These are phyloP conservation scores for Holothuria scabra DNA, from an alignment of 53 echinoderm and acorn worm species.

Conservation along the genomic window DNA sequence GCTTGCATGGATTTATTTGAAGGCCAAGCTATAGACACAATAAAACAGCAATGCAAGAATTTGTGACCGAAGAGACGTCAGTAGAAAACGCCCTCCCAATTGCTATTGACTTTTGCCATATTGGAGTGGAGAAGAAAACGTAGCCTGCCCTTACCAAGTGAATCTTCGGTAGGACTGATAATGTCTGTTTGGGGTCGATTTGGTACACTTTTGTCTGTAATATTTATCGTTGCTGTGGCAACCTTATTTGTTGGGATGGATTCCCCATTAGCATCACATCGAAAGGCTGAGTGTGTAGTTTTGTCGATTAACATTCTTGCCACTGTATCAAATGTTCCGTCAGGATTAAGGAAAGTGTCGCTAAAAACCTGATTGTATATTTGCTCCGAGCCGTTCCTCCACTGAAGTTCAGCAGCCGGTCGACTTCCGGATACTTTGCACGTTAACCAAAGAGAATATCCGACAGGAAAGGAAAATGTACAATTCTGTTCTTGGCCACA, in stretches of 20 bases:
- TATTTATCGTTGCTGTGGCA: background rate
- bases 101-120: too few species aligned
- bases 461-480: conserved; percentile 9
- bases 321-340: background rate
- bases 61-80: too few species aligned
- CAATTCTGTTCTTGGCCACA: conserved; percentile 14
- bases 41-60: too few species aligned
- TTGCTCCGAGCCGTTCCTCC: background rate
- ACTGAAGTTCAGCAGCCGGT: background rate
- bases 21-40: too few species aligned
- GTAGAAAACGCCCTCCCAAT: too few species aligned
- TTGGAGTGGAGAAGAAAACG: too few species aligned
- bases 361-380: background rate
- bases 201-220: background rate
- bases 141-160: background rate
- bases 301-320: background rate
- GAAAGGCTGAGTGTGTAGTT: background rate
- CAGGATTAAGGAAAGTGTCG: background rate
- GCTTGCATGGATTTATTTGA: too few species aligned
- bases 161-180: background rate
- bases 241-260: background rate
- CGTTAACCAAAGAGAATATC: background rate
- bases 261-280: background rate
- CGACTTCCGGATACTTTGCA: background rate
- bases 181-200: background rate